Conservation (phyloP, 2,888 invertebrate species). For the Auanema sp. region DNA sequence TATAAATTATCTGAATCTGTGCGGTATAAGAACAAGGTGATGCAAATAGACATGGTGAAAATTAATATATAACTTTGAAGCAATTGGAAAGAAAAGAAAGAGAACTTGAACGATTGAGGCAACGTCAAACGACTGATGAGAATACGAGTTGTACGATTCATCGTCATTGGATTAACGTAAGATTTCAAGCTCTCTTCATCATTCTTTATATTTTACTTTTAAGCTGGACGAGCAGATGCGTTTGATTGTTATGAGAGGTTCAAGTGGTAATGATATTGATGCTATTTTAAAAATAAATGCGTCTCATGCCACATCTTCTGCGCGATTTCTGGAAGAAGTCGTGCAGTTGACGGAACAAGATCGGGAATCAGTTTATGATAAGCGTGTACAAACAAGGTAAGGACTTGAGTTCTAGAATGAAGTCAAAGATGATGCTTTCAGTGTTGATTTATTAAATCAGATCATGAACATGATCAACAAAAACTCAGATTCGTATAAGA, state of each 20-base stretch:
- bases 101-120: constrained; percentile 88
- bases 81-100: constrained; percentile 84
- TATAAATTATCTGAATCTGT: constrained; percentile 83
- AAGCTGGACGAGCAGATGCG: constrained; percentile 28
- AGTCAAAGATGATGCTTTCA: neutral
- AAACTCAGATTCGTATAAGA: neutral
- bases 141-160: constrained; percentile 96
- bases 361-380: constrained; percentile 24
- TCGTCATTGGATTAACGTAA: constrained; percentile 83
- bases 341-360: constrained; percentile 29
- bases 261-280: constrained; percentile 12
- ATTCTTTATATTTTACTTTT: constrained; percentile 3
- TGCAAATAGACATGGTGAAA: neutral
- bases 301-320: constrained; percentile 6
- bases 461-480: constrained; percentile 3
- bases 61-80: constrained; percentile 9
- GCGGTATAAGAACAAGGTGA: constrained; percentile 81
- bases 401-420: neutral
- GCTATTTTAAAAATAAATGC: constrained; percentile 5
- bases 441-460: constrained; percentile 2
- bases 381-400: constrained; percentile 27
- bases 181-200: constrained; percentile 50
- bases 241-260: constrained; percentile 16
- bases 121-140: constrained; percentile 92
- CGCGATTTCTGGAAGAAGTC: constrained; percentile 24